A percentile compares a stretch with the other conserved stretches of the same genome.
phyloP scores from a whole-genome alignment of 2,113 vertebrate genomes.

The Lipophrys pholis region DNA sequence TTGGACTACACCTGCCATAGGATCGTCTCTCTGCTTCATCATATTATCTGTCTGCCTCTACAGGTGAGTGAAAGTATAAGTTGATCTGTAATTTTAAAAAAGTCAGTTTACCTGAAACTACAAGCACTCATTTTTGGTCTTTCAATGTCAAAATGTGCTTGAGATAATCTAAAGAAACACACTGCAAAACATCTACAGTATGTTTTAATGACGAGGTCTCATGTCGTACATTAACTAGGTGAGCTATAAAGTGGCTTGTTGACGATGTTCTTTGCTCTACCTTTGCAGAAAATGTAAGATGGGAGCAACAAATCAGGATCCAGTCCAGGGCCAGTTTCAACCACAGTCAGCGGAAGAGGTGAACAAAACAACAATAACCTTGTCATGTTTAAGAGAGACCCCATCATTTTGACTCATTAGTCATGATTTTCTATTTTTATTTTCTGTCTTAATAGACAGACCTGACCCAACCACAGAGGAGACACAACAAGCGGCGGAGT shows the following conservation, averaged over 20 bases:
- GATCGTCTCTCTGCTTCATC: conserved; percentile 19
- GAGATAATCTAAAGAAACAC: too few relatives aligned
- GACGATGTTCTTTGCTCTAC: neutral
- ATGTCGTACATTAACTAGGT: neutral
- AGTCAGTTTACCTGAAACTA: too few relatives aligned
- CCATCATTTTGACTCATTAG: too few relatives aligned
- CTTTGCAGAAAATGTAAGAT: conserved; percentile 19
- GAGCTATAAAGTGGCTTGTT: neutral
- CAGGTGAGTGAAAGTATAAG: conserved; percentile 39
- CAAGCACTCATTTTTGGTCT: too few relatives aligned
- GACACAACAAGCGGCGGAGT: neutral
- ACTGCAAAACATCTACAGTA: too few relatives aligned
- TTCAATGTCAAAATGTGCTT: too few relatives aligned
- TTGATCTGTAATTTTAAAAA: too few relatives aligned
- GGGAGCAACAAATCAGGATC: neutral
- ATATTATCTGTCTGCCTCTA: conserved; percentile 17
- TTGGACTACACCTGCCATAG: neutral
- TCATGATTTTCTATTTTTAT: neutral
- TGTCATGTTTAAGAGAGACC: neutral
- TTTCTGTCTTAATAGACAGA: neutral
- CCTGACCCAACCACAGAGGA: neutral
- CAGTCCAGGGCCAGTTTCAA: neutral
- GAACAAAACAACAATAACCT: conserved; percentile 1
- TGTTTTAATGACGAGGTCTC: too few relatives aligned
- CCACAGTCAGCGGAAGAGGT: conserved; percentile 29